A percentile compares a stretch with the other conserved stretches of the same genome.
Conservation (phyloP, 2,797 vertebrate species). For the Mareca strepera region DNA sequence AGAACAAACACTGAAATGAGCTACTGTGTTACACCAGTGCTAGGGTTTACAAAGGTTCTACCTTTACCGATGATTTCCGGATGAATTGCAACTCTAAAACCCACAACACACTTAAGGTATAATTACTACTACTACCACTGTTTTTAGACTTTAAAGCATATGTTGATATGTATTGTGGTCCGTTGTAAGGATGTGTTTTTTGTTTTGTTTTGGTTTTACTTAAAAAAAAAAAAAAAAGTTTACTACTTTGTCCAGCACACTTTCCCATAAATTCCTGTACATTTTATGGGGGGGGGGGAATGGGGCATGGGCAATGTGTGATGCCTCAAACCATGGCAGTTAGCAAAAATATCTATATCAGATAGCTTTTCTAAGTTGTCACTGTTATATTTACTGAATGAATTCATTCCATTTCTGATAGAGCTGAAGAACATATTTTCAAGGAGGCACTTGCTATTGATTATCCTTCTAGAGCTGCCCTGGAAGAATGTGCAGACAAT, state of each 20-base stretch:
- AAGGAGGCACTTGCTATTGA: background rate
- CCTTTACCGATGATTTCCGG: background rate
- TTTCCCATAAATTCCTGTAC: background rate
- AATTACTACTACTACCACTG: background rate
- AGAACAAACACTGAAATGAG: background rate
- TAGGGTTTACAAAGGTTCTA: background rate
- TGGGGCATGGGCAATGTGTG: background rate
- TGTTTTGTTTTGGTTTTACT: accelerated
- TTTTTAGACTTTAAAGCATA: background rate
- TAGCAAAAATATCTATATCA: background rate
- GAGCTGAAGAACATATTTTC: background rate
- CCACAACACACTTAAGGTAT: background rate
- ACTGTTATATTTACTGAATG: background rate
- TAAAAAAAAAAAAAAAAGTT: background rate
- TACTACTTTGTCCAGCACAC: background rate
- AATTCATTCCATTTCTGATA: background rate
- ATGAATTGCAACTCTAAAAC: background rate
- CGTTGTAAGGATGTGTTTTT: background rate
- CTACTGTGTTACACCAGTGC: background rate
- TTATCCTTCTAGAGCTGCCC: background rate
- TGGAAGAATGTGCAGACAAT: background rate
- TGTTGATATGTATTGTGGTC: background rate
- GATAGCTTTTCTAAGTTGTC: background rate
- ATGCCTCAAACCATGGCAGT: background rate
- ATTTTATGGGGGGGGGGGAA: too few relatives aligned